A percentile compares a stretch with the other conserved stretches of the same genome.
These are phyloP conservation scores for Spinus olivaceus DNA, from an alignment of 2,797 vertebrate species.

Conservation along the genomic window DNA sequence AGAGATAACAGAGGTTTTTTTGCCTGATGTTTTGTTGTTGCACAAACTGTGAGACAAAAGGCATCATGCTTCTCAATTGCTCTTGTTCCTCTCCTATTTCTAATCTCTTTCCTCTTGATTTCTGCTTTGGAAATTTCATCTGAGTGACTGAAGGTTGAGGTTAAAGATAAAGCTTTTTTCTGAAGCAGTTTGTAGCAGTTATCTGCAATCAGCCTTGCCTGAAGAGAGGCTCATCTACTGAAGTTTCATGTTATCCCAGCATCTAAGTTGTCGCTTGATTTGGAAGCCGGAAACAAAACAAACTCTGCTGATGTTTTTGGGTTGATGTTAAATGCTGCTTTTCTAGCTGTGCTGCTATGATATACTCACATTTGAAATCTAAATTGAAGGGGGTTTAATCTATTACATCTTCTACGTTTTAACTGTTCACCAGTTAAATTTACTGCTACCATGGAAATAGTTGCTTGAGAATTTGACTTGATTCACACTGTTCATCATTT, in stretches of 20 bases:
- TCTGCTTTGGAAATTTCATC: background rate
- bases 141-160: background rate
- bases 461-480: background rate
- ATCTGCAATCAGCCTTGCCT: background rate
- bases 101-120: background rate
- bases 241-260: slow-evolving; percentile 18
- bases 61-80: background rate
- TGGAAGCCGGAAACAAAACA: slow-evolving; percentile 42
- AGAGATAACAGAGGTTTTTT: background rate
- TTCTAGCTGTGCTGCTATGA: background rate
- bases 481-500: background rate
- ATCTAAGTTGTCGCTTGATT: slow-evolving; percentile 17
- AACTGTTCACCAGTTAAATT: background rate
- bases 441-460: background rate
- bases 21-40: background rate
- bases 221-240: background rate
- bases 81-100: background rate
- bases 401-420: background rate
- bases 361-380: background rate
- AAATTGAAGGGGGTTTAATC: background rate
- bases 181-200: background rate
- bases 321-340: background rate
- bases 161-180: background rate
- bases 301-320: background rate
- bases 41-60: background rate